These are phyloP conservation scores for Thaumatotibia leucotreta DNA, from an alignment of 1,140 invertebrate species.

Conservation along the genomic window DNA sequence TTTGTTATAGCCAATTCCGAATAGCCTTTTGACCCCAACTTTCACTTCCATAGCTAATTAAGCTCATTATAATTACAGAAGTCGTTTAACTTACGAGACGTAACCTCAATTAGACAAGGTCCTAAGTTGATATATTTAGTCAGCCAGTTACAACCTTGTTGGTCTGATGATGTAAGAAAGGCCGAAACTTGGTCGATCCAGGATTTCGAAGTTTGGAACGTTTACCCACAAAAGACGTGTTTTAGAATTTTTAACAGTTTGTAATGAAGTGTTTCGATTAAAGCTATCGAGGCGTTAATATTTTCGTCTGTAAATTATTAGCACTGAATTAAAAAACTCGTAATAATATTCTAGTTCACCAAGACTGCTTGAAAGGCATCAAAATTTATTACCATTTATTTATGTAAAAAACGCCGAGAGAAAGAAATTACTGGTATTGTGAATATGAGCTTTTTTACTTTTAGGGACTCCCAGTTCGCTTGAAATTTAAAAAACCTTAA, in stretches of 20 bases:
- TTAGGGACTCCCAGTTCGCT: no score
- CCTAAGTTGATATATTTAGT: background rate
- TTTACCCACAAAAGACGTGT: background rate
- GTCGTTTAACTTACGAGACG: background rate
- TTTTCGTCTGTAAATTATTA: no score
- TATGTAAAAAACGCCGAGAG: no score
- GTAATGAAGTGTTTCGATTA: background rate
- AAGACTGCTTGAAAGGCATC: no score
- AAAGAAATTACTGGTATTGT: no score
- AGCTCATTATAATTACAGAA: background rate
- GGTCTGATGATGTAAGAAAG: background rate
- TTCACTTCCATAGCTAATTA: background rate
- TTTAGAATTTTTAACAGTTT: background rate
- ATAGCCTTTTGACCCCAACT: background rate
- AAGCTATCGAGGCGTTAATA: no score
- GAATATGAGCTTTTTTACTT: no score
- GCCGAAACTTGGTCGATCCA: background rate
- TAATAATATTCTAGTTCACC: no score
- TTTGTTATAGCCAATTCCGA: background rate
- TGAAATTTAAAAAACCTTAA: no score
- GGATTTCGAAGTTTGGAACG: background rate
- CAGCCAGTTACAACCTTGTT: background rate
- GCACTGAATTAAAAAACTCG: no score
- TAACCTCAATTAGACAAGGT: background rate
- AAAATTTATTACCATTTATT: no score